Base-by-base conservation (phyloP, 2,888 invertebrate genomes). In the Agriopis leucophaearia region DNA sequence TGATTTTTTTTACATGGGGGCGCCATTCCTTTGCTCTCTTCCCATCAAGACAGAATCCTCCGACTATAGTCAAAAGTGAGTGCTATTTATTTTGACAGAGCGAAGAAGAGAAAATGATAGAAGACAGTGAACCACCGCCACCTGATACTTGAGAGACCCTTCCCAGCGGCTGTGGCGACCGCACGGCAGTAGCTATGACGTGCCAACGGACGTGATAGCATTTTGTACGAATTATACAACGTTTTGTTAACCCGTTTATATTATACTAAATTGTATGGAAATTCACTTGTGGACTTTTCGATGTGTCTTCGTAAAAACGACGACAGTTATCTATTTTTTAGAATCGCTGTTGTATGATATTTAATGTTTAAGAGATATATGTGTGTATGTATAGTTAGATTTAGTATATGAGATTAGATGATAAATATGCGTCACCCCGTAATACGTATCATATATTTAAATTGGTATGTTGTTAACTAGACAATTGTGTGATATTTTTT, bases 181-280 rank as follows among this genome's bases (percentile, higher is more conserved):
- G 12, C 12, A 36, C 60, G 10, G 12, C 12, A 36, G 48, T 70
- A 69, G 13, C 55, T 38, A 27, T 16, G 18, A 16, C 50, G 36
- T 45, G 65, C 59, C 54, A n/a, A 59, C 16, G 16, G 55, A 42
- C 27, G 64, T 84, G 75, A 83, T 79, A 74, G 78, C 61, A 70
- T 87, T 88, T 90, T 87, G 80, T 87, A 88, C 81, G 73, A 79
- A 81, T 77, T 89, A 83, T 88, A 90, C 86, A 86, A 85, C 45
- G 73, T 81, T 81, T 86, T 86, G 72, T 77, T 80, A 82, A 80
- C 80, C 74, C 71, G 76, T 76, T 77, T 79, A 79, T 75, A 76
- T 71, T 75, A 74, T 73, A 80, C 71, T 73, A 78, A 74, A 74
- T 64, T 76, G 62, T 58, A 69, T 59, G 75, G 75, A 78, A 69